Conservation (phyloP, 2,797 vertebrate species). For the Lophius americanus region DNA sequence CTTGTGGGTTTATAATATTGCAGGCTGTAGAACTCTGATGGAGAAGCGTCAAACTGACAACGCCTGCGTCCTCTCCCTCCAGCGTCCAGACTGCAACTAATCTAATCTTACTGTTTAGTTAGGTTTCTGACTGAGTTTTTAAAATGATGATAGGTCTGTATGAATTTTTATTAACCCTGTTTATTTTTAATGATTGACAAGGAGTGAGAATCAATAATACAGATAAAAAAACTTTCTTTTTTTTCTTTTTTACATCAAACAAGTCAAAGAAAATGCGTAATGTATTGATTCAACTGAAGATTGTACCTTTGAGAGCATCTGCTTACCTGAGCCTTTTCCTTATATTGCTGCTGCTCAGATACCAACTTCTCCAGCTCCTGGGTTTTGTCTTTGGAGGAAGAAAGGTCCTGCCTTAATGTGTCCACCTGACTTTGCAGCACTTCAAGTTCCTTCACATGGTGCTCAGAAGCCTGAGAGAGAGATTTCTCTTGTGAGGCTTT, state of each 20-base stretch:
- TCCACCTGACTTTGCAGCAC: constrained; percentile 74
- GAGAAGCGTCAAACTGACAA: no score
- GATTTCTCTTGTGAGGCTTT: constrained; percentile 82
- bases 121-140: not conserved
- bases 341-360: constrained; percentile 84
- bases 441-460: constrained; percentile 76
- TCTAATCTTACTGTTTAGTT: not conserved
- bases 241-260: constrained; percentile 4
- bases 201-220: not conserved
- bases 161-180: no score
- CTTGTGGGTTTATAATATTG: no score
- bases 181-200: no score
- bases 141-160: not conserved
- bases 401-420: constrained; percentile 78
- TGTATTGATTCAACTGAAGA: not conserved
- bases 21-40: no score
- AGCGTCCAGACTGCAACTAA: no score
- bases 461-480: constrained; percentile 74
- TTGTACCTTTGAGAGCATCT: not conserved
- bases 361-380: constrained; percentile 79
- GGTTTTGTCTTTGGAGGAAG: constrained; percentile 72
- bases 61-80: no score
- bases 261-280: not conserved
- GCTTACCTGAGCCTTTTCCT: constrained; percentile 87
- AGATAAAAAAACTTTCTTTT: not conserved